Evolutionary conservation across 2,888 invertebrate species (phyloP).

Genomic region (Deladenus siricidicola): DNA sequence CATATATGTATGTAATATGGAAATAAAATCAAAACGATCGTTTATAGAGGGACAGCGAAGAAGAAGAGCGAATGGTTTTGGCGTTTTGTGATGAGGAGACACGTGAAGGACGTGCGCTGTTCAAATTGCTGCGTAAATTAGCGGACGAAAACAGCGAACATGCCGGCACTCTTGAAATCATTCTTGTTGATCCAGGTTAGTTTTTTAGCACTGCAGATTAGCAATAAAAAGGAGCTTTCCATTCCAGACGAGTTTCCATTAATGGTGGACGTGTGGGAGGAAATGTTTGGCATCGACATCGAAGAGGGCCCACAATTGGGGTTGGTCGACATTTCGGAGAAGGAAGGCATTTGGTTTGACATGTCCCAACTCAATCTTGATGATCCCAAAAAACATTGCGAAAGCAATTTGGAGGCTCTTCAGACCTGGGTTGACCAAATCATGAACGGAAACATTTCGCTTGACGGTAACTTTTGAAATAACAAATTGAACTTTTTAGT

Average conservation of each 20-base stretch:
- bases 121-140: conserved; percentile 48
- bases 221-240: neutral
- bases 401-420: conserved; percentile 52
- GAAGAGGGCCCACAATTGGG: conserved; percentile 53
- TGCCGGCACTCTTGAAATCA: conserved; percentile 52
- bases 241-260: conserved; percentile 53
- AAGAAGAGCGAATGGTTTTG: conserved; percentile 51
- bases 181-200: conserved; percentile 52
- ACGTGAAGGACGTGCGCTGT: conserved; percentile 50
- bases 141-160: conserved; percentile 53
- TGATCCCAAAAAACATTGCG: conserved; percentile 51
- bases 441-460: conserved; percentile 47
- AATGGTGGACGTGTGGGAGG: conserved; percentile 54
- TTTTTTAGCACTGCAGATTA: neutral
- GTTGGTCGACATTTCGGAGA: conserved; percentile 53
- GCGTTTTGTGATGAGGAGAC: conserved; percentile 53
- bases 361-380: conserved; percentile 53
- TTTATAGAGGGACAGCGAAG: conserved; percentile 49
- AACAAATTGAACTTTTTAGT: too few relatives aligned
- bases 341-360: conserved; percentile 54
- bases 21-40: too few relatives aligned
- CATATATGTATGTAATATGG: neutral
- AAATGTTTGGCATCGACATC: conserved; percentile 54
- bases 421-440: conserved; percentile 54
- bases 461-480: conserved; percentile 36